Evolutionary conservation across 2,113 vertebrate genomes (phyloP).

Genomic region (Tupaia tana): DNA sequence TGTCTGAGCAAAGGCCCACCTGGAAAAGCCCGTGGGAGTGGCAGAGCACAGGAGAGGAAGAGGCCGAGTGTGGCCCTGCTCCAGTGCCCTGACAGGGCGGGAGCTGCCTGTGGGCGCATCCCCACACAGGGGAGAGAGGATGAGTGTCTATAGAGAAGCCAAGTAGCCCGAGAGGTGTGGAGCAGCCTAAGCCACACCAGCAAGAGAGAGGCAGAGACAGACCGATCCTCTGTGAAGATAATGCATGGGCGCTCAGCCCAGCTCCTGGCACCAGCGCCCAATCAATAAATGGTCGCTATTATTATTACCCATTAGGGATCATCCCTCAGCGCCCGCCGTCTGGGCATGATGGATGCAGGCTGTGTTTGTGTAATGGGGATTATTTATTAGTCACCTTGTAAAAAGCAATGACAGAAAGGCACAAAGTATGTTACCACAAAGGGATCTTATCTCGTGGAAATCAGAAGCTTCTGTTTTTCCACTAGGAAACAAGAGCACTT

Average conservation of each 20-base stretch:
- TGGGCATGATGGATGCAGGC: conserved; percentile 72
- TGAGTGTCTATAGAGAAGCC: background rate
- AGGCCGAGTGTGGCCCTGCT: background rate
- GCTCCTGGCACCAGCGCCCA: conserved; percentile 11
- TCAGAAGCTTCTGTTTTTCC: conserved; percentile 70
- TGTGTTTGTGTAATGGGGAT: conserved; percentile 76
- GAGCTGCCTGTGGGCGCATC: background rate
- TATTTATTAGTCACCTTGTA: conserved; percentile 82
- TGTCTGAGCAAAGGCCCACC: background rate
- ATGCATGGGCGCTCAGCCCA: conserved; percentile 27
- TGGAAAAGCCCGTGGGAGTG: background rate
- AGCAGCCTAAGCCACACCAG: background rate
- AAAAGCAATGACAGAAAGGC: conserved; percentile 76
- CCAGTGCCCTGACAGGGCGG: accelerated
- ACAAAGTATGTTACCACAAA: conserved; percentile 68
- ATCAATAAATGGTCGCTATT: conserved; percentile 77
- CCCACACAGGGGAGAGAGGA: background rate
- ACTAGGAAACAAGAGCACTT: conserved; percentile 56
- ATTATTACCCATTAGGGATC: conserved; percentile 76
- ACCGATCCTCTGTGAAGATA: conserved; percentile 31
- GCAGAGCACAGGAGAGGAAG: background rate
- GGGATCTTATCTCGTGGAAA: conserved; percentile 73
- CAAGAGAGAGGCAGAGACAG: background rate
- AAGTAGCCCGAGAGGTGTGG: background rate
- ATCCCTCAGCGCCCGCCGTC: conserved; percentile 70